phyloP scores from a whole-genome alignment of 92 coral and sea anemone species.

The Zoanthus solanderi region DNA sequence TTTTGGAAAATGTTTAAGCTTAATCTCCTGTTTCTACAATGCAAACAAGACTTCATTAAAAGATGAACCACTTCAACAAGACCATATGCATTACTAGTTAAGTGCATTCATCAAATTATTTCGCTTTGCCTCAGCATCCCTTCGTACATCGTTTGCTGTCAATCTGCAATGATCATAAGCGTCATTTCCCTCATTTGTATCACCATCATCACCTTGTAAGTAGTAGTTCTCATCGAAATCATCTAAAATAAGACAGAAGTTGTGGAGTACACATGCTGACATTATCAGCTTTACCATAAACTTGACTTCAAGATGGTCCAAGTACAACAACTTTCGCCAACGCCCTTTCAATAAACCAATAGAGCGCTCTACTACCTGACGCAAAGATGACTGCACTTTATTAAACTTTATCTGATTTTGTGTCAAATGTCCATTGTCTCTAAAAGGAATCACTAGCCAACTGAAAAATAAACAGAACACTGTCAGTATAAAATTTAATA shows the following conservation, averaged over 20 bases:
- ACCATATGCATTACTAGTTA: not conserved
- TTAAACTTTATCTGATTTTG: constrained; percentile 44
- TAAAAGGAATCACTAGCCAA: constrained; percentile 62
- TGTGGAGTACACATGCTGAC: constrained; percentile 68
- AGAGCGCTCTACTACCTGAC: constrained; percentile 55
- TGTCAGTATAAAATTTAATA: not conserved
- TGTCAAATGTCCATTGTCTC: constrained; percentile 63
- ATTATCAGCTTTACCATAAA: constrained; percentile 50
- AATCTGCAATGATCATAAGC: constrained; percentile 3
- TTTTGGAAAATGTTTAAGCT: not conserved
- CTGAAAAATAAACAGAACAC: constrained; percentile 33
- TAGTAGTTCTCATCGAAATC: constrained; percentile 61
- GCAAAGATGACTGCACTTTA: constrained; percentile 45
- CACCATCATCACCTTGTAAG: constrained; percentile 44
- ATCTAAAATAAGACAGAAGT: constrained; percentile 57
- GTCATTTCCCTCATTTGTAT: constrained; percentile 1
- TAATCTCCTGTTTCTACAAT: constrained; percentile 1
- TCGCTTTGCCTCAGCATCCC: constrained; percentile 12
- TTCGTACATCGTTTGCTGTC: constrained; percentile 12
- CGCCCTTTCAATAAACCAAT: constrained; percentile 47
- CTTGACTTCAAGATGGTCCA: constrained; percentile 54
- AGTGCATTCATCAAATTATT: constrained; percentile 15
- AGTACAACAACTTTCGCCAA: constrained; percentile 55
- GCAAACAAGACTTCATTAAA: constrained; percentile 8
- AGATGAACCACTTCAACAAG: constrained; percentile 1